Percentiles rank a stretch among this genome's conserved stretches.
Evolutionary conservation across 1,140 invertebrate genomes (phyloP).

Genomic region (Leptestheria dahalacensis): DNA sequence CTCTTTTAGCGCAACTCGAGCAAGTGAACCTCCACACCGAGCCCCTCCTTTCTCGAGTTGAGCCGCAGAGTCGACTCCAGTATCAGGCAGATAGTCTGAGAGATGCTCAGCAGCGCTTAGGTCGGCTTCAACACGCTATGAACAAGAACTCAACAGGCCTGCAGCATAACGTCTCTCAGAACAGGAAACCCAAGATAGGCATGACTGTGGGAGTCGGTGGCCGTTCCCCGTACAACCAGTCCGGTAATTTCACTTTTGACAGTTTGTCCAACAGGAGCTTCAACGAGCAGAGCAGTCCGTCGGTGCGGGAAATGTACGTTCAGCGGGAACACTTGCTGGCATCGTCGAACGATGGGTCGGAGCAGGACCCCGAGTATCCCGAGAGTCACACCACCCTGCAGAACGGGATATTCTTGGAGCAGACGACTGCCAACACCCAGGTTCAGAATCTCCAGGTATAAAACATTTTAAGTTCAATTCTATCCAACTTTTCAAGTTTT

Average conservation of each 20-base stretch:
- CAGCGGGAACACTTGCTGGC: not conserved
- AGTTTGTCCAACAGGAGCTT: too few relatives aligned
- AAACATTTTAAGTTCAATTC: not conserved
- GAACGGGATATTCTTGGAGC: not conserved
- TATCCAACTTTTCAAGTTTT: not conserved
- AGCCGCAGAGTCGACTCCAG: not conserved
- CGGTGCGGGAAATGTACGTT: not conserved
- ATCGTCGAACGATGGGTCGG: not conserved
- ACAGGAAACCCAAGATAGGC: not conserved
- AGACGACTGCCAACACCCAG: not conserved
- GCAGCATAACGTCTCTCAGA: not conserved
- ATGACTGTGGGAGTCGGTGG: not conserved
- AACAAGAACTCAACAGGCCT: not conserved
- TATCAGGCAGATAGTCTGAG: not conserved
- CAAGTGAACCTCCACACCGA: not conserved
- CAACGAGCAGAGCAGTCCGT: not conserved
- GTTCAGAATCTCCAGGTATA: not conserved
- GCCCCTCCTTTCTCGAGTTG: not conserved
- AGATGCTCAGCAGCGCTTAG: not conserved
- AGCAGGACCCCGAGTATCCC: not conserved
- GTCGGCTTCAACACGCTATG: constrained; percentile 1
- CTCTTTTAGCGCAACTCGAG: not conserved
- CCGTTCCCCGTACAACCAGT: too few relatives aligned
- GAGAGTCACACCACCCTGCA: not conserved
- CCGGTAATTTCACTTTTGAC: not conserved